These are phyloP conservation scores for Sminthurinus signatus DNA, from an alignment of 1,140 invertebrate genomes.

Conservation along the genomic window DNA sequence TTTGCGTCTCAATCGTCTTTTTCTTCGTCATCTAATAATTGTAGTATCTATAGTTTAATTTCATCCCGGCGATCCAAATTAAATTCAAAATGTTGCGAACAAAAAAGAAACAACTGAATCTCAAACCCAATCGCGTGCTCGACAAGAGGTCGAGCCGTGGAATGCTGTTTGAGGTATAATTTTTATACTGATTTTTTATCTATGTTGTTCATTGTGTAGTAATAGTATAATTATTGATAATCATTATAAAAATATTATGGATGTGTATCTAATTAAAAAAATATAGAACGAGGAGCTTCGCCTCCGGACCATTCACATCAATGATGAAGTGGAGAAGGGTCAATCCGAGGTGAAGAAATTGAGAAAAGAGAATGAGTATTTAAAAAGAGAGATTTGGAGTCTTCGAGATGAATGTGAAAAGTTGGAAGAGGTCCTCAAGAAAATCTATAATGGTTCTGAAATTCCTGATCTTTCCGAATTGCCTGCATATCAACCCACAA, in stretches of 20 bases:
- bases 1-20: too few relatives aligned
- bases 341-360: conserved; percentile 82
- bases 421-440: conserved; percentile 66
- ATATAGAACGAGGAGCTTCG: conserved; percentile 86
- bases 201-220: too few relatives aligned
- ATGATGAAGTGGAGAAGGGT: conserved; percentile 85
- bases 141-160: conserved; percentile 45
- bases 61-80: too few relatives aligned
- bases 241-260: too few relatives aligned
- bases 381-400: conserved; percentile 76
- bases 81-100: too few relatives aligned
- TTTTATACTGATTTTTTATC: too few relatives aligned
- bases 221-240: too few relatives aligned
- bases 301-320: conserved; percentile 80
- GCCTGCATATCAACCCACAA: not conserved
- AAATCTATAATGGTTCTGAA: conserved; percentile 44
- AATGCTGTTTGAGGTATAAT: conserved; percentile 59
- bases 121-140: conserved; percentile 62
- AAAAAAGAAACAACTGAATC: conserved; percentile 60
- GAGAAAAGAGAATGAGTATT: conserved; percentile 74
- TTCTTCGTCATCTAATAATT: too few relatives aligned
- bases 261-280: too few relatives aligned
- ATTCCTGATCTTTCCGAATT: conserved; percentile 40
- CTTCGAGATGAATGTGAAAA: conserved; percentile 79
- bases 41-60: too few relatives aligned